phyloP scores from a whole-genome alignment of 2,888 invertebrate species.

The Drosophila nigricruria region DNA sequence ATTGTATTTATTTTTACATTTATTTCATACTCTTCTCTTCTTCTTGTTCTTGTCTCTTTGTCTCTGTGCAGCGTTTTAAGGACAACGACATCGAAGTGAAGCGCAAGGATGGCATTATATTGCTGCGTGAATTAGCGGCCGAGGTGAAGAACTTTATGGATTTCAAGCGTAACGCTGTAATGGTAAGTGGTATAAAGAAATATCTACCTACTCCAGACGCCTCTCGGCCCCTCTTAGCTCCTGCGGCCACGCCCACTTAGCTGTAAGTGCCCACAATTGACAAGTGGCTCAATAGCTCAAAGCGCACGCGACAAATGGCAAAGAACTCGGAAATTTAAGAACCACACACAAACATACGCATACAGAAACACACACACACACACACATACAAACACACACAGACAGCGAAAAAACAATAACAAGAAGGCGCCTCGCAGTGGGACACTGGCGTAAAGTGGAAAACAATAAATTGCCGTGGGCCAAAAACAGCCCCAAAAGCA shows the following conservation, averaged over 20 bases:
- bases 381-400: slow-evolving; percentile 13
- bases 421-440: slow-evolving; percentile 40
- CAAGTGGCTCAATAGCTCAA: slow-evolving; percentile 77
- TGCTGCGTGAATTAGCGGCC: slow-evolving; percentile 94
- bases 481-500: slow-evolving; percentile 41
- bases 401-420: slow-evolving; percentile 47
- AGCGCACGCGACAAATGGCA: slow-evolving; percentile 46
- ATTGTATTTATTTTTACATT: slow-evolving; percentile 37
- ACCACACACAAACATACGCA: slow-evolving; percentile 11
- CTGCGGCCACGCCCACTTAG: slow-evolving; percentile 9
- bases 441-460: slow-evolving; percentile 73
- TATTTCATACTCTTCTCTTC: slow-evolving; percentile 8
- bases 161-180: slow-evolving; percentile 95
- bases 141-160: slow-evolving; percentile 98
- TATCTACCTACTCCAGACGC: background rate
- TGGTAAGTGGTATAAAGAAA: slow-evolving; percentile 88
- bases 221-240: background rate
- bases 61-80: slow-evolving; percentile 90
- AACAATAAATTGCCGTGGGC: slow-evolving; percentile 77
- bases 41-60: background rate
- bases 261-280: slow-evolving; percentile 59
- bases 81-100: slow-evolving; percentile 91
- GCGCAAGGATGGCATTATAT: slow-evolving; percentile 93
- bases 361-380: slow-evolving; percentile 28
- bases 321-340: slow-evolving; percentile 56